Base-by-base conservation (phyloP, 2,113 vertebrate species). In the Ia io region DNA sequence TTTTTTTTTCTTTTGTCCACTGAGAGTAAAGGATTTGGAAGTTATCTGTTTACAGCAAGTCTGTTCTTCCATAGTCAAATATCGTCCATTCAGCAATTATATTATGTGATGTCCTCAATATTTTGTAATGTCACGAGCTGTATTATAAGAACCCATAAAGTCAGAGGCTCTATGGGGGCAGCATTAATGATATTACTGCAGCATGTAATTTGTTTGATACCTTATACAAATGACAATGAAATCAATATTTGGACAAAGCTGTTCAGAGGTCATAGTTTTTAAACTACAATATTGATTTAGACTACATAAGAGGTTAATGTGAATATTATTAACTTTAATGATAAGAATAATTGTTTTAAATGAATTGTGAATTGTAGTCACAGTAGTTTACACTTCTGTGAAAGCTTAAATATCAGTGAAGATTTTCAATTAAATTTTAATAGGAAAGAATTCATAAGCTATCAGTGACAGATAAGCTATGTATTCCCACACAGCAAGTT, bases 201-300 rank as follows among this genome's bases (percentile, higher is more conserved):
- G 97, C 98, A 98, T 98, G 98, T 98, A 98, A 98, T 99, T 99
- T 98, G 98, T 98, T 98, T 99, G 98, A 98, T 98, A 98, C 97
- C 98, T 98, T 99, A 98, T 98, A 99, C 98, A 99, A 99, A 99
- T 99, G 99, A 98, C 99, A 99, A 98, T 94, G 93, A 98, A 99
- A 99, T 99, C 99, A 99, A 99, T 99, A 98, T 97, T 96, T 98
- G 98, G 98, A 98, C 96, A 98, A 98, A 98, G 98, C 98, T 98
- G 97, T 98, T 98, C 97, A 98, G 96, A 97, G 98, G 98, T 98
- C 98, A 98, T 98, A 98, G 98, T 97, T 98, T 98, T 98, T 98
- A 98, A 98, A 97, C 95, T 97, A 96, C 93, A 96, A 86, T 98
- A 99, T 99, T 98, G 99, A 99, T 98, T 98, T 91, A 98, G 97